Evolutionary conservation across 2,888 invertebrate genomes (phyloP), one percentile per base, ranked within the genome.

Genomic region (Oxystoma pomonae): DNA sequence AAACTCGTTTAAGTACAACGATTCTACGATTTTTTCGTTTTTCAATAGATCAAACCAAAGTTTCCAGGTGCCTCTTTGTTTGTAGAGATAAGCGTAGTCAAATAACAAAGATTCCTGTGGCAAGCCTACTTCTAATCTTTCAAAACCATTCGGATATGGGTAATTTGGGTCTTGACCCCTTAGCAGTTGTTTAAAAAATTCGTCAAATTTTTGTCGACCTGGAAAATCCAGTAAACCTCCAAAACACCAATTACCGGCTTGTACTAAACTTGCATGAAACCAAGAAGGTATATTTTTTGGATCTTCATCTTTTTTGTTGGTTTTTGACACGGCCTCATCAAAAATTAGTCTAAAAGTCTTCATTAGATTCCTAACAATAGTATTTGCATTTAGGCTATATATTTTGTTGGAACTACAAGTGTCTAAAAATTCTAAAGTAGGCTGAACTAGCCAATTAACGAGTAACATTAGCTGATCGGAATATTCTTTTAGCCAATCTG

Each of bases 241-340:
- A 21, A 94, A 81, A 0, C 92, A 91, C 94, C 95, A 94, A 1
- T 89, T 83, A 49, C 91, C 78, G 65, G 86, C 75, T 67, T 77
- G 83, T 55, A 86, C 73, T 12, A 85, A 74, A 1, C 83, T 79
- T 12, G 83, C 82, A 76, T 86, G 83, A 7, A 80, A 76, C 84
- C 84, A 84, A 67, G 77, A 71, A 5, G 77, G 71, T 16, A 84
- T 72, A 68, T 84, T 80, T 67, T 82, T 82, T 72, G 63, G 79
- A 78, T 77, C 78, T 50, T 81, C 77, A 20, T 74, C 74, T 62
- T 70, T 74, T 62, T 64, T 72, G 50, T 60, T 65, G 50, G 67
- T 75, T 60, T 71, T 71, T 7, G 68, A 67, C 2, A 73, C 69
- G 1, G 78, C 79, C 3, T 79, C 76, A 22, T 71, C 70, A 21